Base-by-base conservation (phyloP, 2,113 vertebrate species). In the Grammomys dolichurus region DNA sequence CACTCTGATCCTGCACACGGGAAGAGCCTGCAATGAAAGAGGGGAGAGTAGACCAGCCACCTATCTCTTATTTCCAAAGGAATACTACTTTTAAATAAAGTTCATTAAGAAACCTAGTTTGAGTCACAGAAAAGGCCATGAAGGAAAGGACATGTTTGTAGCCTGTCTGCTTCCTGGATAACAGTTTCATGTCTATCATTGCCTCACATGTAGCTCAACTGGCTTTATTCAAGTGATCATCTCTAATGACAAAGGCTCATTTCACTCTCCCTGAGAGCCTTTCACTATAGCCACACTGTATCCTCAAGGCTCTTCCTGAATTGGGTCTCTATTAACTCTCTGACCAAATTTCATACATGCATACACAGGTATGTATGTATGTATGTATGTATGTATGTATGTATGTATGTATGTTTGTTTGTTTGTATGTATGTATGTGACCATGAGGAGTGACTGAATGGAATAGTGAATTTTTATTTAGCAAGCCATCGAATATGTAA, bases 201-300 rank as follows among this genome's bases (percentile, higher is more conserved):
- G 43, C 51, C 33, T 65, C 36, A 46, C 1, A 28, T 3, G 3
- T 56, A 76, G 26, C 16, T 36, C 54, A 46, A 10, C 20, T 48
- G 14, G 8, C 31, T 17, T 80, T 78, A 75, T 70, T 81, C 43
- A 65, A 94, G 87, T 90, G 17, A 40, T 72, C 48, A 80, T 76
- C 58, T 69, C 67, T 36, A 5, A 20, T 76, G 40, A 87, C 7
- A 51, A 51, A 70, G 22, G 3, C 22, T 84, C n/a, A 43, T 24
- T 63, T 84, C 20, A 28, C 56, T 63, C 56, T 63, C n/a, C 13
- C 56, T 17, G n/a, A 63, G 60, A 58, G 13, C 24, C n/a, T 84
- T 63, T 14, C 0, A 0, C n/a, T 12, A 28, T 40, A 26, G 51
- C 2, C 10, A 84, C 16, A 5, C 0, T 28, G 4, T 78, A 24